Evolutionary conservation across 2,888 invertebrate species (phyloP).

Genomic region (Epinotia nisella): DNA sequence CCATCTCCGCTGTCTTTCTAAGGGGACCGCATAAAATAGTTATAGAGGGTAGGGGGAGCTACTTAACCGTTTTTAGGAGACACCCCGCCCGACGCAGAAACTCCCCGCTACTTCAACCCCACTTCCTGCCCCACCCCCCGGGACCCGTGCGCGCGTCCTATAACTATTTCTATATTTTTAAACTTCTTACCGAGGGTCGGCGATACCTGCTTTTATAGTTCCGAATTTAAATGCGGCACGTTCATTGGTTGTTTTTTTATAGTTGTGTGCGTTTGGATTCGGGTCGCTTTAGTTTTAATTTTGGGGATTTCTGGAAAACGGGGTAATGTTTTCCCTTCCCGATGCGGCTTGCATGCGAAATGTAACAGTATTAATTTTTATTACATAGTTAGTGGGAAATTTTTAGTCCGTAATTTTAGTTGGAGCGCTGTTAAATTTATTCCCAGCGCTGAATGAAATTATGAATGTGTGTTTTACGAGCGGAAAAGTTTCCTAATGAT

Average conservation of each 20-base stretch:
- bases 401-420: constrained; percentile 40
- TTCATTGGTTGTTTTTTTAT: constrained; percentile 74
- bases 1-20: constrained; percentile 83
- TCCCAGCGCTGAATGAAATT: constrained; percentile 21
- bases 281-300: constrained; percentile 84
- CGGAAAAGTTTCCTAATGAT: constrained; percentile 12
- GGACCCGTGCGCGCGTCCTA: constrained; percentile 61
- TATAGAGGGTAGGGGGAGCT: constrained; percentile 82
- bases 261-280: constrained; percentile 75
- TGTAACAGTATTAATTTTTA: constrained; percentile 47
- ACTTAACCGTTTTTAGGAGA: constrained; percentile 85
- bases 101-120: constrained; percentile 77
- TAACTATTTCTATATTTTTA: constrained; percentile 83
- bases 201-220: constrained; percentile 78
- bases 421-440: constrained; percentile 22
- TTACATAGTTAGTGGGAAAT: constrained; percentile 39
- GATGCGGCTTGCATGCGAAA: constrained; percentile 60
- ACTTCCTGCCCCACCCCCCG: constrained; percentile 74
- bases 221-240: constrained; percentile 69
- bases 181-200: constrained; percentile 81
- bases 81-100: constrained; percentile 78
- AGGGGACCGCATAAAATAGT: constrained; percentile 85
- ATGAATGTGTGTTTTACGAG: constrained; percentile 29
- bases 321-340: constrained; percentile 55
- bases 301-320: constrained; percentile 64